Evolutionary conservation across 2,113 vertebrate genomes (phyloP).

Genomic region (Halcyon malimbica): DNA sequence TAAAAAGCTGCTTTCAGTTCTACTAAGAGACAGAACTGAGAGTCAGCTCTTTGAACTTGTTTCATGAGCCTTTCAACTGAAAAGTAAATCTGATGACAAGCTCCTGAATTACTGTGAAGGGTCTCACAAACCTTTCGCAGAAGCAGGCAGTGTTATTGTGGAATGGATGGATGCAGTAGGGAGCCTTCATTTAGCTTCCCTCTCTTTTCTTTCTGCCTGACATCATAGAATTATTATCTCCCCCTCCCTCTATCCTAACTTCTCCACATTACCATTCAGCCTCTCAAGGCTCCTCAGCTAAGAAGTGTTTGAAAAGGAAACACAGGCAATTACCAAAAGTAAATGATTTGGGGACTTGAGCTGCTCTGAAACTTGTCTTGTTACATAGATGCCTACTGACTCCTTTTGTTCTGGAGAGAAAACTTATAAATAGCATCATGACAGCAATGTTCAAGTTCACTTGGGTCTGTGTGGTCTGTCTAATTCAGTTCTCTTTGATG

Average conservation of each 20-base stretch:
- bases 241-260: not conserved
- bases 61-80: not conserved
- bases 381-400: not conserved
- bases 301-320: not conserved
- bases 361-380: not conserved
- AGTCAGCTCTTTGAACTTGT: not conserved
- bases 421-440: not conserved
- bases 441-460: not conserved
- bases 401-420: not conserved
- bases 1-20: not conserved
- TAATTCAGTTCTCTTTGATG: constrained; percentile 4
- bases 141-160: not conserved
- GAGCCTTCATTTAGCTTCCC: not conserved
- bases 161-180: not conserved
- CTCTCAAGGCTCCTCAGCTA: not conserved
- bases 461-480: not conserved
- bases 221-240: not conserved
- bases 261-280: not conserved
- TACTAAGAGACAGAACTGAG: not conserved
- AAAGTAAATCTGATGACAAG: not conserved
- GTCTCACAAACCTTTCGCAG: not conserved
- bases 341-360: not conserved
- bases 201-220: not conserved
- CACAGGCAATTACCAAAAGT: not conserved
- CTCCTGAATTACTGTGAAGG: not conserved